Base-by-base conservation (phyloP, 2,113 vertebrate species). In the Hymenochirus boettgeri region DNA sequence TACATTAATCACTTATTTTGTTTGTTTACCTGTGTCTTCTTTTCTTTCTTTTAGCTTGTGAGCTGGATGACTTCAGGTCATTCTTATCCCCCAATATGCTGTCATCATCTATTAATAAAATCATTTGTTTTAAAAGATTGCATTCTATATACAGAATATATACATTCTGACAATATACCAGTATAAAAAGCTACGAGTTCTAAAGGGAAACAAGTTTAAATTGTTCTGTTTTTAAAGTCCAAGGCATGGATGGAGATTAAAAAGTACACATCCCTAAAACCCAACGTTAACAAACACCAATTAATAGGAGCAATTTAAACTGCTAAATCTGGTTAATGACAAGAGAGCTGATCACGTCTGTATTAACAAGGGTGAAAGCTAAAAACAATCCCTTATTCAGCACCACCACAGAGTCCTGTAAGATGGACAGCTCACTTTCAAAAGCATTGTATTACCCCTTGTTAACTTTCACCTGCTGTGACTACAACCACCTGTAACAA, bases 1-100 rank as follows among this genome's bases (percentile, higher is more conserved):
- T n/a, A n/a, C n/a, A n/a, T n/a, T n/a, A n/a, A n/a, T n/a, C n/a
- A n/a, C n/a, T n/a, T n/a, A n/a, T n/a, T n/a, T n/a, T n/a, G n/a
- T n/a, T 12, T 12, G 11, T n/a, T 7, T 85, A 98, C 94, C 95
- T 90, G 85, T 97, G 95, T 51, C 93, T 79, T 57, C 93, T 76
- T 66, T 97, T 98, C 82, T 98, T 98, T 75, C 93, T 89, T 82
- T 95, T 89, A 51, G 75, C 81, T 75, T 89, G 90, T 0, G 83
- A 80, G 2, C 72, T 71, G 2, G 87, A 76, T 2, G 35, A 79
- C 82, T 92, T 95, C 48, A 77, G 65, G 46, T 93, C 88, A 70
- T 78, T 81, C 57, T 79, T 82, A 65, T 94, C 92, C 24, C 83
- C 86, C 0, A 87, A 88, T 5, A 86, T 83, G 76, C 89, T 88